A percentile compares a stretch with the other conserved stretches of the same genome.
phyloP scores from a whole-genome alignment of 2,797 vertebrate genomes.

The Chaunax sp. region DNA sequence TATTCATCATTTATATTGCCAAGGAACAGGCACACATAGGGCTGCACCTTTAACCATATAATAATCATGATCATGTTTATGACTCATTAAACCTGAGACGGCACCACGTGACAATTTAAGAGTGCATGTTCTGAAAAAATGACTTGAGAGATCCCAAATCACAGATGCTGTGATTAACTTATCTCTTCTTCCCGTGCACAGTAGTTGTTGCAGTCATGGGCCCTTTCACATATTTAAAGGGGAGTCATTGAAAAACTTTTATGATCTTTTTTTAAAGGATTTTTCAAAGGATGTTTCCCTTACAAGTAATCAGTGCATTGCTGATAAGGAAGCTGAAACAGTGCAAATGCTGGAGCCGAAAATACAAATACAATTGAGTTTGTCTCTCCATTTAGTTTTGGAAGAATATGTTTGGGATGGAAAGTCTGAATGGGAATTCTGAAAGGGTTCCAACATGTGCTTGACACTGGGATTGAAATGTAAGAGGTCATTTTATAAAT shows the following conservation, averaged over 20 bases:
- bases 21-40: background rate
- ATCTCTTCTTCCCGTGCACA: background rate
- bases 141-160: slow-evolving; percentile 5
- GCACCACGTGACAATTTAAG: background rate
- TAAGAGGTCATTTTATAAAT: no score
- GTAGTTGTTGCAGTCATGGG: background rate
- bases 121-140: background rate
- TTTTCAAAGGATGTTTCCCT: no score
- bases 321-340: no score
- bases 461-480: no score
- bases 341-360: no score
- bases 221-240: background rate
- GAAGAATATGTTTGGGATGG: no score
- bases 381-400: background rate
- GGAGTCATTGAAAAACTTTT: no score
- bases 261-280: no score
- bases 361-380: background rate
- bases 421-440: no score
- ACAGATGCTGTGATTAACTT: background rate
- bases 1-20: slow-evolving; percentile 5
- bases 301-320: no score
- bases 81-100: background rate
- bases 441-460: no score
- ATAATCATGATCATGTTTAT: slow-evolving; percentile 63
- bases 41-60: slow-evolving; percentile 38